phyloP scores from a whole-genome alignment of 2,888 invertebrate genomes.

The Drosophila melanocephala region DNA sequence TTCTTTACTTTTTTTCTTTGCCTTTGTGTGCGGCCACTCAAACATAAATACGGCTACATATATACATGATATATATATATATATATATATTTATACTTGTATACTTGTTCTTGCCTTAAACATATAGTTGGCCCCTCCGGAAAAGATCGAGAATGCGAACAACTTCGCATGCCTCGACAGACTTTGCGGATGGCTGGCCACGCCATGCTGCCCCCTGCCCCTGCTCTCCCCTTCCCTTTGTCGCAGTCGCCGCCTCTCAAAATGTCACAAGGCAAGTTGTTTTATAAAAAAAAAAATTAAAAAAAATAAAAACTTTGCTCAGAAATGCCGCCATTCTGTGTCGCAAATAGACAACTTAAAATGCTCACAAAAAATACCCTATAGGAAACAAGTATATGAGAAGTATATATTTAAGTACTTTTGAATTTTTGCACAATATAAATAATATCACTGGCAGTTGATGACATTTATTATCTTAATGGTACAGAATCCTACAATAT shows the following conservation, averaged over 20 bases:
- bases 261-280: slow-evolving; percentile 33
- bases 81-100: slow-evolving; percentile 1
- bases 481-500: neutral
- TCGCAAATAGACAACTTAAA: slow-evolving; percentile 12
- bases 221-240: neutral
- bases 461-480: neutral
- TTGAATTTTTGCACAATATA: neutral
- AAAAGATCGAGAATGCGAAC: slow-evolving; percentile 19
- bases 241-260: neutral
- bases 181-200: slow-evolving; percentile 51
- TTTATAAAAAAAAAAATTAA: neutral
- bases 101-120: slow-evolving; percentile 5
- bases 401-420: neutral
- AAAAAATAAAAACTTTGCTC: slow-evolving; percentile 1
- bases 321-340: slow-evolving; percentile 24
- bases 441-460: neutral
- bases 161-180: slow-evolving; percentile 47
- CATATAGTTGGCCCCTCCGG: slow-evolving; percentile 6
- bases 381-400: no score
- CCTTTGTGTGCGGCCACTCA: slow-evolving; percentile 42
- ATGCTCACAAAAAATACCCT: neutral
- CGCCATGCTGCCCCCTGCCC: neutral
- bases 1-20: neutral
- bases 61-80: slow-evolving; percentile 4
- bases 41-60: slow-evolving; percentile 30